Percentiles rank a stretch among this genome's conserved stretches.
phyloP scores from a whole-genome alignment of 2,113 vertebrate genomes.

The Neoarius graeffei region DNA sequence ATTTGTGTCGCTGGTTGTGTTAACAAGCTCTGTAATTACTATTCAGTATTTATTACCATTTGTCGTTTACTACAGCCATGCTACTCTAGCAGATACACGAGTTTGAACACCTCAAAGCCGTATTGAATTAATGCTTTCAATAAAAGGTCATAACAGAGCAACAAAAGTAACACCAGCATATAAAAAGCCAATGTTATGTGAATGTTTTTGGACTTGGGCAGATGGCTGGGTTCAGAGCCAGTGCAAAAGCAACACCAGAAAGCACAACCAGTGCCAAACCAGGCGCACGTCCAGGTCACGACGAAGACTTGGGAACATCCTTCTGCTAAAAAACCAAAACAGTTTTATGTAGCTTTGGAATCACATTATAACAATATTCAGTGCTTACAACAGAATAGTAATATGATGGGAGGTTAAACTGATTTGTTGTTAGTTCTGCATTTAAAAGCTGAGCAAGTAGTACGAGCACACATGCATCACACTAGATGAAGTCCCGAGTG shows the following conservation, averaged over 20 bases:
- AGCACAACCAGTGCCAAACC: background rate
- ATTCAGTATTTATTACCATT: background rate
- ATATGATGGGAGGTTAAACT: background rate
- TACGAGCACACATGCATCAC: too few relatives aligned
- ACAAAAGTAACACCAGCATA: background rate
- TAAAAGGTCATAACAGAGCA: background rate
- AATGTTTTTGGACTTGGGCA: background rate
- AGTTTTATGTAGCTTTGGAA: background rate
- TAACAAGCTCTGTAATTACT: background rate
- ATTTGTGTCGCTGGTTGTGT: background rate
- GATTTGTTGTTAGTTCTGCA: too few relatives aligned
- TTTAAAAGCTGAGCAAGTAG: too few relatives aligned
- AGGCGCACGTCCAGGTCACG: constrained; percentile 2
- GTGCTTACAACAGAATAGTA: too few relatives aligned
- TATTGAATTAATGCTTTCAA: background rate
- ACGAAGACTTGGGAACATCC: background rate
- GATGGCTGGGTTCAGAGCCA: constrained; percentile 13
- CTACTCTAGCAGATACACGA: too few relatives aligned
- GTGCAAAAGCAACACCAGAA: background rate
- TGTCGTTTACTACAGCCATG: too few relatives aligned
- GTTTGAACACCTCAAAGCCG: background rate
- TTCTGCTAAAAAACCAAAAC: background rate
- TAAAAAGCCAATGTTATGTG: background rate
- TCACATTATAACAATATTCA: too few relatives aligned
- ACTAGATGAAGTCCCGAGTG: too few relatives aligned